Evolutionary conservation across 2,113 vertebrate species (phyloP).

Genomic region (Petaurus breviceps): DNA sequence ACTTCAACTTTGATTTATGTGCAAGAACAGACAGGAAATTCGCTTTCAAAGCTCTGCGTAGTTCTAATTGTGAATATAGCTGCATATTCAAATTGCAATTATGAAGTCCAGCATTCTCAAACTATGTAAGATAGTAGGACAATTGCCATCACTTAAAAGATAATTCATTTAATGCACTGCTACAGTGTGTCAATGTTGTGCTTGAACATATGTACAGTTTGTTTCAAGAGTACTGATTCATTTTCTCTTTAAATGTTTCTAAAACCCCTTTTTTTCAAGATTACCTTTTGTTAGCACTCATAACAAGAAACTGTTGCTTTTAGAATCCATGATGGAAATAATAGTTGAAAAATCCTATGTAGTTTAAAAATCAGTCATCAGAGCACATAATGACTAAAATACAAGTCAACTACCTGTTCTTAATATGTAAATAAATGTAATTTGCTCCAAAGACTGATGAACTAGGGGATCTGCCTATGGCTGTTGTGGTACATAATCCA

Average conservation of each 20-base stretch:
- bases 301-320: constrained; percentile 70
- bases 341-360: constrained; percentile 65
- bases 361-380: constrained; percentile 67
- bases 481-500: constrained; percentile 33
- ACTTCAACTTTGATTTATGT: constrained; percentile 78
- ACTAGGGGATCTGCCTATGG: not conserved
- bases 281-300: constrained; percentile 74
- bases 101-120: constrained; percentile 75
- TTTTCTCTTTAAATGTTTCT: constrained; percentile 80
- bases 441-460: constrained; percentile 59
- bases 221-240: constrained; percentile 51
- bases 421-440: constrained; percentile 47
- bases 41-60: constrained; percentile 79
- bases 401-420: constrained; percentile 38
- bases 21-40: constrained; percentile 74
- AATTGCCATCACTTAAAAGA: constrained; percentile 65
- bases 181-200: constrained; percentile 67
- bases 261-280: constrained; percentile 79
- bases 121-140: constrained; percentile 70
- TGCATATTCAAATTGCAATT: constrained; percentile 81
- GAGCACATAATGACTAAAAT: constrained; percentile 46
- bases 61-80: constrained; percentile 79
- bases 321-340: constrained; percentile 74
- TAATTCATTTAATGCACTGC: constrained; percentile 64
- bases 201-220: constrained; percentile 79